phyloP scores from a whole-genome alignment of 2,888 invertebrate genomes.

The Microplitis manilae region DNA sequence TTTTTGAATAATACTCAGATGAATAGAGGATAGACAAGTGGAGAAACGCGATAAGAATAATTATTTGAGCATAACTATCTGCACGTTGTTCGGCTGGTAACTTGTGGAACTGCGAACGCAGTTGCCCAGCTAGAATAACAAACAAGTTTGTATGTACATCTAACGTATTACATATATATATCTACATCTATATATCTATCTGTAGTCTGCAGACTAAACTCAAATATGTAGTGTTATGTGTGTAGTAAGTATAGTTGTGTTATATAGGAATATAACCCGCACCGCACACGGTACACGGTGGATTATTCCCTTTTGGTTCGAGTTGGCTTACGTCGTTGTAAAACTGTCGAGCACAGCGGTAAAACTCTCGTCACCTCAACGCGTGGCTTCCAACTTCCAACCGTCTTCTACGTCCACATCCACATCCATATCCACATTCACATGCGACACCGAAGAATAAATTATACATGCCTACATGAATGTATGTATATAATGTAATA shows the following conservation, averaged over 20 bases:
- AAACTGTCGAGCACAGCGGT: constrained; percentile 34
- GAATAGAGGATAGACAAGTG: neutral
- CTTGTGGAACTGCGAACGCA: neutral
- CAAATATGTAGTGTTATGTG: neutral
- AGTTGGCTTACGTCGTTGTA: constrained; percentile 17
- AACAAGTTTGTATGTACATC: constrained; percentile 4
- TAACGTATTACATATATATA: neutral
- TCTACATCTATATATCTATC: too few relatives aligned
- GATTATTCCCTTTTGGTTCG: constrained; percentile 19
- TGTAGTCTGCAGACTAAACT: neutral
- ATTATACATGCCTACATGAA: too few relatives aligned
- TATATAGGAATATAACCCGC: neutral
- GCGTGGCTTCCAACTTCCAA: constrained; percentile 11
- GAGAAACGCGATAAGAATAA: constrained; percentile 31
- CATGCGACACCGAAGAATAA: too few relatives aligned
- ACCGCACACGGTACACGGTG: neutral
- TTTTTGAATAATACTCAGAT: neutral
- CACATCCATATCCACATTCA: too few relatives aligned
- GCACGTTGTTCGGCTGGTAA: constrained; percentile 23
- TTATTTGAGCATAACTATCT: constrained; percentile 30
- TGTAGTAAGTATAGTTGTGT: neutral
- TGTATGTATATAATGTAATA: too few relatives aligned
- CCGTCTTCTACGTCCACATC: too few relatives aligned
- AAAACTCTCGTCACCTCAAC: constrained; percentile 37
- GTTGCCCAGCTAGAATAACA: constrained; percentile 35